Evolutionary conservation across 2,113 vertebrate species (phyloP).

Genomic region (Poecile atricapillus): DNA sequence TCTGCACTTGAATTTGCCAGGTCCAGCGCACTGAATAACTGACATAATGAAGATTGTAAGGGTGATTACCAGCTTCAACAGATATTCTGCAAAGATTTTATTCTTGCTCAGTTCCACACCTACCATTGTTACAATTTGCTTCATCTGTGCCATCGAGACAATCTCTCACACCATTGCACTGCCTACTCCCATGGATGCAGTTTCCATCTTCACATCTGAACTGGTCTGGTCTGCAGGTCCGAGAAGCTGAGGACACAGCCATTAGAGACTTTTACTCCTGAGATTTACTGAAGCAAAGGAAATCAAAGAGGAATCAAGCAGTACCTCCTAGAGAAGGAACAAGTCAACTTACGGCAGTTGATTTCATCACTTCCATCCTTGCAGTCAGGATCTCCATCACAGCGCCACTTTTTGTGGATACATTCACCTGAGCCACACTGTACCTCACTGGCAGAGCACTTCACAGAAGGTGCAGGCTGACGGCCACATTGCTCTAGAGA

Average conservation of each 20-base stretch:
- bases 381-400: slow-evolving; percentile 94
- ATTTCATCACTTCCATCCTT: slow-evolving; percentile 93
- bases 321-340: neutral
- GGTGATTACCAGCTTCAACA: neutral
- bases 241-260: slow-evolving; percentile 76
- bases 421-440: slow-evolving; percentile 92
- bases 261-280: neutral
- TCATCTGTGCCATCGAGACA: slow-evolving; percentile 93
- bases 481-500: slow-evolving; percentile 87
- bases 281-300: neutral
- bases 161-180: slow-evolving; percentile 90
- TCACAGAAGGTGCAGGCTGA: slow-evolving; percentile 79
- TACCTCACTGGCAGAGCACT: slow-evolving; percentile 85
- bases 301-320: neutral
- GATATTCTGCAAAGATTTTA: neutral
- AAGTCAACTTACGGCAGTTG: slow-evolving; percentile 88
- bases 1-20: slow-evolving; percentile 93
- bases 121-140: slow-evolving; percentile 87
- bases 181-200: slow-evolving; percentile 87
- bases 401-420: slow-evolving; percentile 95
- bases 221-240: slow-evolving; percentile 88
- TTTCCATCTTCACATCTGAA: slow-evolving; percentile 92
- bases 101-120: neutral
- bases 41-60: neutral
- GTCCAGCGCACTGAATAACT: slow-evolving; percentile 90